These are phyloP conservation scores for Cottoperca gobio DNA, from an alignment of 2,797 vertebrate species.

Conservation along the genomic window DNA sequence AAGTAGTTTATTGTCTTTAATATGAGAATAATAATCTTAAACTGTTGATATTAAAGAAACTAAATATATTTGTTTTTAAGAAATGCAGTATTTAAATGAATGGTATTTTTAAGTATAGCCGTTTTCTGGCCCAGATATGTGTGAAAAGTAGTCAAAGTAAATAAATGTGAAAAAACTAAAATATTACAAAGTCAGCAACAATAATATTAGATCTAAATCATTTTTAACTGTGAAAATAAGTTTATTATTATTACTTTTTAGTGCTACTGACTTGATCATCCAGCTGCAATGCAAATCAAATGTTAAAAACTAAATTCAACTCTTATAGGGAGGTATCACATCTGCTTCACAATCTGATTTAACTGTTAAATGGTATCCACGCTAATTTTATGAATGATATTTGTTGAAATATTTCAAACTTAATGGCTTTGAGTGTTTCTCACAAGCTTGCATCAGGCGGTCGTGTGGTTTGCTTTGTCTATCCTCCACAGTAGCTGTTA, in stretches of 20 bases:
- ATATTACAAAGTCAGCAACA: background rate
- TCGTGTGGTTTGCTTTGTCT: constrained; percentile 74
- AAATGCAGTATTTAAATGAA: too few relatives aligned
- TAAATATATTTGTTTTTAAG: too few relatives aligned
- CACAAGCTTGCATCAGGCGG: constrained; percentile 41
- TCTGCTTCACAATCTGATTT: background rate
- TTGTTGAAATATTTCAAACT: constrained; percentile 28
- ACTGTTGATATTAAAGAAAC: too few relatives aligned
- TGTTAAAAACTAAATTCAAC: background rate
- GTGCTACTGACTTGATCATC: background rate
- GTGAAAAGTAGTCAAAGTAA: background rate
- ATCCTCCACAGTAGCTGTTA: constrained; percentile 71
- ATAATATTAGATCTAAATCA: background rate
- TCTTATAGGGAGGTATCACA: background rate
- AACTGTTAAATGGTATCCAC: background rate
- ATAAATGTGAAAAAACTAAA: too few relatives aligned
- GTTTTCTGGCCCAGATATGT: background rate
- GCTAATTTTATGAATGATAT: constrained; percentile 22
- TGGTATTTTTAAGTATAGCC: too few relatives aligned
- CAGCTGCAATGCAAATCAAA: background rate
- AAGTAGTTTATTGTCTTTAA: too few relatives aligned
- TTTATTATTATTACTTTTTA: background rate
- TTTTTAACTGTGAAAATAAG: background rate
- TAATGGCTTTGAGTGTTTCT: constrained; percentile 15
- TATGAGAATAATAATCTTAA: too few relatives aligned